Evolutionary conservation across 2,888 invertebrate species (phyloP).

Genomic region (Aspidapion aeneum): DNA sequence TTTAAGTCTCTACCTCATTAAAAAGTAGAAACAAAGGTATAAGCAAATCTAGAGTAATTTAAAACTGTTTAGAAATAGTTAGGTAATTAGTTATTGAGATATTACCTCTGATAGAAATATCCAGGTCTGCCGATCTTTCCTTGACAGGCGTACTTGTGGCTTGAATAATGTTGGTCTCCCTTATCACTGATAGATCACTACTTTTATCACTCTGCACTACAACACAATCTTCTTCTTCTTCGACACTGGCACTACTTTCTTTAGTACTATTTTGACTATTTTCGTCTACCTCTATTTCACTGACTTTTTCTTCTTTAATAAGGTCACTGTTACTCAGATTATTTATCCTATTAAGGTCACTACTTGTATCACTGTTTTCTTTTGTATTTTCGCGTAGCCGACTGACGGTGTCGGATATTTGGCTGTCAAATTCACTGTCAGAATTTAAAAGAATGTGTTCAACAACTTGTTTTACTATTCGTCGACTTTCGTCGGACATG

Average conservation of each 20-base stretch:
- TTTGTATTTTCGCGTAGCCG: not conserved
- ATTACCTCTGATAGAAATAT: constrained; percentile 46
- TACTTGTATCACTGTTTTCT: not conserved
- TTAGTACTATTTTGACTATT: not conserved
- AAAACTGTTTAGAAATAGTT: too few species aligned
- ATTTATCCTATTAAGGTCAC: not conserved
- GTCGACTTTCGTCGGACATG: not conserved
- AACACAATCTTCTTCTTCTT: constrained; percentile 55
- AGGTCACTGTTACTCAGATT: too few species aligned
- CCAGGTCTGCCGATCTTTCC: constrained; percentile 38
- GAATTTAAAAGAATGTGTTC: not conserved
- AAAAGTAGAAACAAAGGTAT: not conserved
- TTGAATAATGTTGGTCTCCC: constrained; percentile 21
- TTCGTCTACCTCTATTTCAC: not conserved
- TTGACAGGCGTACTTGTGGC: constrained; percentile 50
- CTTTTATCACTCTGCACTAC: constrained; percentile 50
- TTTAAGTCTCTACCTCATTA: too few species aligned
- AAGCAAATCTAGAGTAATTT: too few species aligned
- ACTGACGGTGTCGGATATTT: not conserved
- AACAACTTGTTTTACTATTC: not conserved
- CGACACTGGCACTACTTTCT: not conserved
- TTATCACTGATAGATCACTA: not conserved
- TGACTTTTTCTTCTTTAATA: too few species aligned
- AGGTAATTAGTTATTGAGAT: too few species aligned
- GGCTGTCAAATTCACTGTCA: not conserved